A percentile compares a stretch with the other conserved stretches of the same genome.
Evolutionary conservation across 2,797 vertebrate species (phyloP).

Genomic region (Gadopsis marmoratus): DNA sequence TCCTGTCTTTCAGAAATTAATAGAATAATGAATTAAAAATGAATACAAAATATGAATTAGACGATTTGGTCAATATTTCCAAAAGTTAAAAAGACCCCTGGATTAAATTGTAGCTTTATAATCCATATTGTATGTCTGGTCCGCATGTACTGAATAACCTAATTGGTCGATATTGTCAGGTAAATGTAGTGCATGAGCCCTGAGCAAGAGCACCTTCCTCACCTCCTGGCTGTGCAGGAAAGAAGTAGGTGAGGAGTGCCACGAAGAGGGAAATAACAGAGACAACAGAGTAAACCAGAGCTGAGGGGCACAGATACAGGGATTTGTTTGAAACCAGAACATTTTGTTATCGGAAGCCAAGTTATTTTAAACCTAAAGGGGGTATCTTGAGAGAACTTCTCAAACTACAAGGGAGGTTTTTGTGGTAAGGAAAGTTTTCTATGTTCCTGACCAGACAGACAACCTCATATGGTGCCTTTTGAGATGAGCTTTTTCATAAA

Average conservation of each 20-base stretch:
- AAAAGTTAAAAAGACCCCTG: not conserved
- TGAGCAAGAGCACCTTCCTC: slow-evolving; percentile 56
- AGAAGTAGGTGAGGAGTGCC: slow-evolving; percentile 60
- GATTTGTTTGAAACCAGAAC: slow-evolving; percentile 65
- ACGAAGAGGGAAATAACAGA: slow-evolving; percentile 62
- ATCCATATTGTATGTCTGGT: slow-evolving; percentile 25
- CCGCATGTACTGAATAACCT: slow-evolving; percentile 39
- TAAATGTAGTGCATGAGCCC: slow-evolving; percentile 61
- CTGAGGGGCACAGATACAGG: slow-evolving; percentile 68
- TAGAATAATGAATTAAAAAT: not conserved
- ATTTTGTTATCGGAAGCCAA: slow-evolving; percentile 65
- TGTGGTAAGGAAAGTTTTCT: slow-evolving; percentile 23
- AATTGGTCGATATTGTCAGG: slow-evolving; percentile 53
- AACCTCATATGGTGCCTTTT: slow-evolving; percentile 18
- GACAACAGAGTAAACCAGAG: slow-evolving; percentile 62
- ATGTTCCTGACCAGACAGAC: slow-evolving; percentile 15
- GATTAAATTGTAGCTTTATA: not conserved
- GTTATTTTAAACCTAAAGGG: slow-evolving; percentile 68
- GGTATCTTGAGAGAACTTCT: slow-evolving; percentile 45
- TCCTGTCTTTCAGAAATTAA: not conserved
- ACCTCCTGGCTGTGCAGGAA: slow-evolving; percentile 65
- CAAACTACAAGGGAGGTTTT: slow-evolving; percentile 22
- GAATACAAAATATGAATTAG: not conserved
- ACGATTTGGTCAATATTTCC: not conserved
- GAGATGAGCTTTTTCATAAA: not conserved